Evolutionary conservation across 2,888 invertebrate species (phyloP), one percentile per base, ranked within the genome.

Genomic region (Slavum lentiscoides): DNA sequence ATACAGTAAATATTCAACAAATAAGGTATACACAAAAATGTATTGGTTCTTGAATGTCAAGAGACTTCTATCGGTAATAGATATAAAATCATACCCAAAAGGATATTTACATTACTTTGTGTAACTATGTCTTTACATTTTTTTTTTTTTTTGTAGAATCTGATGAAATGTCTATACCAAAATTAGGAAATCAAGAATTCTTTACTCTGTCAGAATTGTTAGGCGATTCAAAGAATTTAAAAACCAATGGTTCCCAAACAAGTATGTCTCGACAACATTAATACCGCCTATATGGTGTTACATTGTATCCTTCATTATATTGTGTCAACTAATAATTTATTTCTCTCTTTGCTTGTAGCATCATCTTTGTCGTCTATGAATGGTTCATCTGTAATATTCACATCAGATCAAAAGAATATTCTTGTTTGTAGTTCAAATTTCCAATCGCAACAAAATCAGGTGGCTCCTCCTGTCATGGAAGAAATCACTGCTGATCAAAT

Each of bases 401-500:
- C 80, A 37, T 30, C 13, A 55, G 58, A 80, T 9, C 55, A 53
- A 39, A 80, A 80, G 4, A 72, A 62, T 64, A 72, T 80, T 64
- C 39, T 80, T 0, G 58, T 80, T 2, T 80, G 72, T 21, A 64
- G 15, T 72, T 82, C 83, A 43, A 43, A 66, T 30, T 58, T 58
- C 6, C 64, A 67, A 15, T 55, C 67, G 6, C 55, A 67, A 30
- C 55, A 62, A 21, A 62, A 66, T 30, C 30, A 72, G 17, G 30
- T 39, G 5, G 11, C 74, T 68, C 30, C 74, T 68, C 30, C 59
- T 66, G 68, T 76, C 39, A 15, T 83, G 4, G 84, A 83, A 21
- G 83, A 84, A 72, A 83, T 85, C 15, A 85, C 85, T 8, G 84
- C 85, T 11, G 85, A 85, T 66, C 83, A 84, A 74, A 84, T 85